Evolutionary conservation across 2,888 invertebrate species (phyloP).

Genomic region (Andrena bicolor): DNA sequence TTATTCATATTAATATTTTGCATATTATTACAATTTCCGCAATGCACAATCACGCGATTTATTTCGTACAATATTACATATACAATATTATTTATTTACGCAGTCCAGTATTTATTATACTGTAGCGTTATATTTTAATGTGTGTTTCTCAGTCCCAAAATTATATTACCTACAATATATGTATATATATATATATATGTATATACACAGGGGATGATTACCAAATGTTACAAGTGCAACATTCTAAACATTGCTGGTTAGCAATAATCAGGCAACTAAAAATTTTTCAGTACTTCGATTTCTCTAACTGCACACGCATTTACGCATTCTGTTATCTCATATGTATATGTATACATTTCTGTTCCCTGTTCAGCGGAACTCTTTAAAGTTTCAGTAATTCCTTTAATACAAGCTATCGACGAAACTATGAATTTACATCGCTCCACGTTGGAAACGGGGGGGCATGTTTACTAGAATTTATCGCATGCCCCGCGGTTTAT

Average conservation of each 20-base stretch:
- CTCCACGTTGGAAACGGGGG: constrained; percentile 24
- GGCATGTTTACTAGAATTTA: constrained; percentile 26
- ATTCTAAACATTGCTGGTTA: constrained; percentile 41
- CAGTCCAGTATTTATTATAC: constrained; percentile 48
- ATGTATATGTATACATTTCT: constrained; percentile 21
- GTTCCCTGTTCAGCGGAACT: constrained; percentile 19
- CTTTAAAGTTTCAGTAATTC: constrained; percentile 21
- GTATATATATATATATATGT: constrained; percentile 47
- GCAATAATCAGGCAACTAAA: constrained; percentile 59
- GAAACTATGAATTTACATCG: constrained; percentile 16
- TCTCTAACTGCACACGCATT: constrained; percentile 43
- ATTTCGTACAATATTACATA: constrained; percentile 74
- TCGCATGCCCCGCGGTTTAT: constrained; percentile 15
- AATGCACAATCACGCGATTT: constrained; percentile 69
- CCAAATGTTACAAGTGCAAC: constrained; percentile 43
- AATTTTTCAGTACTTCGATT: constrained; percentile 43
- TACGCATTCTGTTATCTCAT: constrained; percentile 17
- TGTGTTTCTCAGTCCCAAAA: constrained; percentile 72
- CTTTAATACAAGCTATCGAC: constrained; percentile 10
- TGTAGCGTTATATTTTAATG: constrained; percentile 59
- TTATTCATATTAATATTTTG: constrained; percentile 76
- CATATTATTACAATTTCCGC: constrained; percentile 75
- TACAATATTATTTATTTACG: constrained; percentile 65
- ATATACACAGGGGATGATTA: constrained; percentile 64
- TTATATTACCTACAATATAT: constrained; percentile 64